Conservation (phyloP, 2,797 vertebrate genomes). For the Periophthalmus magnuspinnatus region DNA sequence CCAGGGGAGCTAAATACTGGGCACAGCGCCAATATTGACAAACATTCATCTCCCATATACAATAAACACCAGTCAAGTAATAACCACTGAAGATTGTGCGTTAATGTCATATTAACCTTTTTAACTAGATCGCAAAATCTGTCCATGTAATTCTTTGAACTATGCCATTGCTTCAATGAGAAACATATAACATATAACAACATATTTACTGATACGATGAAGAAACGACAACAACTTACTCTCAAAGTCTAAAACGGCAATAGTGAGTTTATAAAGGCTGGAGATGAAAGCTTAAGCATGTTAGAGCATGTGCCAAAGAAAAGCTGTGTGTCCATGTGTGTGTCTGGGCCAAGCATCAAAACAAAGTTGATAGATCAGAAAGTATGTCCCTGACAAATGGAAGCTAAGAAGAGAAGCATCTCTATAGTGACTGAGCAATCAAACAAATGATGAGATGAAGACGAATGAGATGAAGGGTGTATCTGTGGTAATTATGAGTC, state of each 20-base stretch:
- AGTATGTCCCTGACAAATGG: not conserved
- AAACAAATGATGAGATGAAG: too few species aligned
- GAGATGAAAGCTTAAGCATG: not conserved
- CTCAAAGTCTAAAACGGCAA: not conserved
- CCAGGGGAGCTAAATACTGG: slow-evolving; percentile 25
- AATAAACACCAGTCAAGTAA: slow-evolving; percentile 1
- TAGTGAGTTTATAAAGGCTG: not conserved
- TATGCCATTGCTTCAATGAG: not conserved
- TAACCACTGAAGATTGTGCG: not conserved
- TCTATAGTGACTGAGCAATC: not conserved
- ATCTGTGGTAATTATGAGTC: not conserved
- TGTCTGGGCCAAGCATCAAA: not conserved
- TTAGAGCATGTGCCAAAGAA: slow-evolving; percentile 8
- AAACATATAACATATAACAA: too few species aligned
- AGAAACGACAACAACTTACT: not conserved
- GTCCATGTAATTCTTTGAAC: not conserved
- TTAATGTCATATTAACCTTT: not conserved
- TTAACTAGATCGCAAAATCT: not conserved
- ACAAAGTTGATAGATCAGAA: not conserved
- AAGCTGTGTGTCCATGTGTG: not conserved
- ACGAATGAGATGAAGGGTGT: not conserved
- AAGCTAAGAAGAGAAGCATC: too few species aligned
- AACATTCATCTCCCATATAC: slow-evolving; percentile 19
- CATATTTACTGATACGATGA: not conserved
- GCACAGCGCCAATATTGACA: slow-evolving; percentile 25